These are phyloP conservation scores for Hybos culiciformis DNA, from an alignment of 2,888 invertebrate species.

Conservation along the genomic window DNA sequence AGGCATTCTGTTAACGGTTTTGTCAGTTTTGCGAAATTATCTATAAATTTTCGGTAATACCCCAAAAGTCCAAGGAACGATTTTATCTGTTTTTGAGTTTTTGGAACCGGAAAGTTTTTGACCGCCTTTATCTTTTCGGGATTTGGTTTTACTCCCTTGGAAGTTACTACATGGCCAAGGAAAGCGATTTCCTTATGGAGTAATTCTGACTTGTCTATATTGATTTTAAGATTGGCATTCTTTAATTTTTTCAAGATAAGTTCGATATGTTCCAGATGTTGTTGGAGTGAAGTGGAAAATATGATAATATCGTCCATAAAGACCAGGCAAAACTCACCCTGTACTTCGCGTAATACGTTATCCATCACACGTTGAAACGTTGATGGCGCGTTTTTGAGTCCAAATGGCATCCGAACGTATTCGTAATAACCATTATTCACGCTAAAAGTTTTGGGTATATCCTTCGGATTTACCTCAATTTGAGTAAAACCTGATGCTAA, in stretches of 20 bases:
- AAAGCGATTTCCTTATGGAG: conserved; percentile 17
- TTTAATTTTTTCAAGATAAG: conserved; percentile 15
- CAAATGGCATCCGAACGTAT: conserved; percentile 1
- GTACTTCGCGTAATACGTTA: conserved; percentile 16
- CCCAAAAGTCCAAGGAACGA: conserved; percentile 11
- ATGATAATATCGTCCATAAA: conserved; percentile 22
- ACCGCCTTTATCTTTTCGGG: conserved; percentile 14
- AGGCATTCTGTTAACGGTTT: conserved; percentile 10
- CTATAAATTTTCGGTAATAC: conserved; percentile 13
- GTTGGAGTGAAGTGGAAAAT: conserved; percentile 17
- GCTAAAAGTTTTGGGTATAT: background rate
- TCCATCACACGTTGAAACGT: conserved; percentile 10
- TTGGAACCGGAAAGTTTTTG: conserved; percentile 13
- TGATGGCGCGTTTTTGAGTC: background rate
- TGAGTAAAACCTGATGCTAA: too few relatives aligned
- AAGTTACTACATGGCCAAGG: conserved; percentile 18
- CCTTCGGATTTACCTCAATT: too few relatives aligned
- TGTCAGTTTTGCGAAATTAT: conserved; percentile 9
- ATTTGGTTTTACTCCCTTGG: conserved; percentile 17
- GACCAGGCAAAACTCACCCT: conserved; percentile 11
- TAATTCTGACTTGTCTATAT: conserved; percentile 18
- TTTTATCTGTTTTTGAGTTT: conserved; percentile 10
- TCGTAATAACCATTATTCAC: conserved; percentile 5
- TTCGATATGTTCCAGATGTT: conserved; percentile 14
- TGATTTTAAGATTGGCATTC: conserved; percentile 16